Base-by-base conservation (phyloP, 30 jellyfish, hydroid and myxozoan species). In the Turritopsis rubra region DNA sequence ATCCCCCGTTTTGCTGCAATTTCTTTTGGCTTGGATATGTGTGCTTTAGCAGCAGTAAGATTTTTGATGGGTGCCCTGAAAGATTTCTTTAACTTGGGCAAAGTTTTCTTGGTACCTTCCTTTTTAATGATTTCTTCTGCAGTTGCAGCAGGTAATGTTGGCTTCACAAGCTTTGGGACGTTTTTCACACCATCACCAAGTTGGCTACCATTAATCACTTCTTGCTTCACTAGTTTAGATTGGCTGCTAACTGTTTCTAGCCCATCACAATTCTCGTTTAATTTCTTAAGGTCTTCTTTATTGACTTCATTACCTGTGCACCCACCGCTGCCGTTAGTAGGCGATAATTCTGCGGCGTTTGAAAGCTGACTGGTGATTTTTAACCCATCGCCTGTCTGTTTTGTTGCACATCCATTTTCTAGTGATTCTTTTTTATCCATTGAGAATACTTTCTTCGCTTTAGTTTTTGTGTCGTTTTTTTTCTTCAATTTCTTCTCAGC, bases 61-160 rank as follows among this genome's bases (percentile, higher is more conserved):
- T 21, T 28, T 77, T 77, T 77, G 24, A 77, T 66, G 30, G 85
- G 85, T 18, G 85, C 85, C 29, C 29, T 77, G 1, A 77, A 77
- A 30, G 85, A 77, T 52, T 77, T 77, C 53, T 77, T 77, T 22
- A 68, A 27, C 77, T 68, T 68, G 16, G 77, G 77, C 19, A 27
- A 27, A 68, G 77, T 23, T 0, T 68, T 68, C 8, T 68, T 27
- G 77, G 77, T 27, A n/a, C 23, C 9, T n/a, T 68, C 21, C 31
- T 7, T 23, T 68, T 68, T 68, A 23, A 68, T n/a, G 77, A 68
- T 68, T 27, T 68, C 82, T 0, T 74, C 82, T 22, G 27, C 82
- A 74, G 65, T 22, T 9, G 24, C 65, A 16, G 82, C 53, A 74
- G 82, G 82, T 13, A 74, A 70, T 8, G 53, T 24, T 24, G 82